Evolutionary conservation across 2,797 vertebrate species (phyloP).

Genomic region (Hipposideros larvatus): DNA sequence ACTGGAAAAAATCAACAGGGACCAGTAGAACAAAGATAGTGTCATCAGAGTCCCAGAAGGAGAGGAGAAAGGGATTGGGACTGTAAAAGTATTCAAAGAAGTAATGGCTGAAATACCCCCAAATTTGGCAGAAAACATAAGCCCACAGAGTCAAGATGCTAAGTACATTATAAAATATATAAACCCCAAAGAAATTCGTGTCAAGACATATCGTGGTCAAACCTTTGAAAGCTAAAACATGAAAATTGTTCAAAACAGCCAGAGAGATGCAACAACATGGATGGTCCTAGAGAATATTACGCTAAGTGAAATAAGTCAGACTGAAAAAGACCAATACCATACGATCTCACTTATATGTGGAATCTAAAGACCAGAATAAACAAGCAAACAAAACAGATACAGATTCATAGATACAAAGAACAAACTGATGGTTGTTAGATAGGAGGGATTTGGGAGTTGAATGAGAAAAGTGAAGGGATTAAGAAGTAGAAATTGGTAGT

Average conservation of each 20-base stretch:
- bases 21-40: constrained; percentile 3
- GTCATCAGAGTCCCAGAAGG: neutral
- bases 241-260: constrained; percentile 32
- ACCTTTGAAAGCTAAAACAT: constrained; percentile 32
- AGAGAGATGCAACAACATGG: neutral
- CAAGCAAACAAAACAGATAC: too few relatives aligned
- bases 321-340: too few relatives aligned
- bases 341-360: too few relatives aligned
- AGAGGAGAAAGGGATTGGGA: neutral
- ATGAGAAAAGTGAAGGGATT: too few relatives aligned
- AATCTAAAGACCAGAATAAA: too few relatives aligned
- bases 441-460: too few relatives aligned
- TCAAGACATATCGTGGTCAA: neutral
- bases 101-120: neutral
- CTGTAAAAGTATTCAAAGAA: constrained; percentile 3
- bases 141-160: neutral
- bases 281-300: too few relatives aligned
- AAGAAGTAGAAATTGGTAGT: too few relatives aligned
- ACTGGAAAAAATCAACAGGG: neutral
- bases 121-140: neutral
- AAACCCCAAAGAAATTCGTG: neutral
- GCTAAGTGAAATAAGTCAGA: too few relatives aligned
- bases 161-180: neutral
- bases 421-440: too few relatives aligned
- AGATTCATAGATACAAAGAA: too few relatives aligned